Evolutionary conservation across 2,888 invertebrate species (phyloP), one percentile per base, ranked within the genome.

Genomic region (Heliconius aoede): DNA sequence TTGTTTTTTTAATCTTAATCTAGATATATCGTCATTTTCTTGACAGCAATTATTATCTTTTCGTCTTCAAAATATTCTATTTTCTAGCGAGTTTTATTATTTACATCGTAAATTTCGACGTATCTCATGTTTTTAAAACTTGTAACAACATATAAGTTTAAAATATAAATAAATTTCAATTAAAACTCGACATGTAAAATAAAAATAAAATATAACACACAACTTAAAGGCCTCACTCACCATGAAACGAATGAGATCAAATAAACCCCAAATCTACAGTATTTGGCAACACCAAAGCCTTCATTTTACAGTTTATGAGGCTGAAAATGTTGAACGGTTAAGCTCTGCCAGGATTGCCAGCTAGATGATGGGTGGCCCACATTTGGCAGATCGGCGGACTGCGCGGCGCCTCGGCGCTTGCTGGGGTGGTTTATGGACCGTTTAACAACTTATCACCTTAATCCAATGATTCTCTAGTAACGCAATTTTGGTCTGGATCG

Each of bases 401-500:
- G 78, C 83, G 79, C 82, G 84, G 92, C 91, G 92, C 91, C 92
- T 83, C 86, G 85, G 86, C 88, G 88, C 88, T 86, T 80, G 80
- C 78, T 85, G 85, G 87, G 91, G 91, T 90, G 87, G 87, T 93
- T 92, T 92, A 93, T 93, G 93, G 91, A 91, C 91, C 93, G 92
- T 89, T 93, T 92, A 93, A 94, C 93, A 91, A 93, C 92, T 93
- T 93, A 92, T 92, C 93, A 92, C 91, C 92, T 92, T 92, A 93
- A 92, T 92, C 92, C 93, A 91, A 93, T 69, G 69, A 69, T 69
- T 69, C 69, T 69, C 30, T 69, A 69, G 24, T 55, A 55, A 69
- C 55, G 55, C 55, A 30, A 55, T 69, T 55, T 55, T n/a, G 30
- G 55, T 55, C 55, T 55, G 30, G 69, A 55, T 18, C 55, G 30